Conservation (phyloP, 2,797 vertebrate genomes). For the Emys orbicularis region DNA sequence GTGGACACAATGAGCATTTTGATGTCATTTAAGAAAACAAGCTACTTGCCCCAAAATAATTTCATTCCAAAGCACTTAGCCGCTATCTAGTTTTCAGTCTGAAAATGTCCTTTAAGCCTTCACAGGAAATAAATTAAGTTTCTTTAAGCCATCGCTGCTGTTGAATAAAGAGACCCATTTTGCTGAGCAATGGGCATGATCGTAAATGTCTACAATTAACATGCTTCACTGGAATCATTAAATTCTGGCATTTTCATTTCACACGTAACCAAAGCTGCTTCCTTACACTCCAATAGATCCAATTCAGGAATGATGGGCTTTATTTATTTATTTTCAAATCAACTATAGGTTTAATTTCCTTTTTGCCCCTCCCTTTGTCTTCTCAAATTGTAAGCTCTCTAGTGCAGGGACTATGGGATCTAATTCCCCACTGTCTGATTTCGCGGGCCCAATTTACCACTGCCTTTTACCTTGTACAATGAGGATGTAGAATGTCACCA, state of each 20-base stretch:
- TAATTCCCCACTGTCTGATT: not conserved
- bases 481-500: not conserved
- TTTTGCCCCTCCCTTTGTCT: not conserved
- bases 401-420: not conserved
- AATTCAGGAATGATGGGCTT: not conserved
- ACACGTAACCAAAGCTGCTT: not conserved
- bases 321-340: not conserved
- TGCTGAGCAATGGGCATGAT: not conserved
- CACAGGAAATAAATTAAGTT: conserved; percentile 59
- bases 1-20: conserved; percentile 50
- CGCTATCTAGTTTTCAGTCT: conserved; percentile 8
- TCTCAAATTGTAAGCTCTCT: not conserved
- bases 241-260: conserved; percentile 16
- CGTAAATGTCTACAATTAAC: conserved; percentile 40
- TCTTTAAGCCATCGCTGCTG: conserved; percentile 36
- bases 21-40: conserved; percentile 56
- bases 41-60: conserved; percentile 59
- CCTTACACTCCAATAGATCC: not conserved
- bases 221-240: conserved; percentile 24
- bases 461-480: not conserved
- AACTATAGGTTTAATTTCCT: not conserved
- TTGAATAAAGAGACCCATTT: conserved; percentile 25
- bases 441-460: not conserved
- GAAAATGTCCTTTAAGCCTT: conserved; percentile 44
- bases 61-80: conserved; percentile 36